Evolutionary conservation across 2,797 vertebrate genomes (phyloP), one percentile per base, ranked within the genome.

Genomic region (Mus minutoides): DNA sequence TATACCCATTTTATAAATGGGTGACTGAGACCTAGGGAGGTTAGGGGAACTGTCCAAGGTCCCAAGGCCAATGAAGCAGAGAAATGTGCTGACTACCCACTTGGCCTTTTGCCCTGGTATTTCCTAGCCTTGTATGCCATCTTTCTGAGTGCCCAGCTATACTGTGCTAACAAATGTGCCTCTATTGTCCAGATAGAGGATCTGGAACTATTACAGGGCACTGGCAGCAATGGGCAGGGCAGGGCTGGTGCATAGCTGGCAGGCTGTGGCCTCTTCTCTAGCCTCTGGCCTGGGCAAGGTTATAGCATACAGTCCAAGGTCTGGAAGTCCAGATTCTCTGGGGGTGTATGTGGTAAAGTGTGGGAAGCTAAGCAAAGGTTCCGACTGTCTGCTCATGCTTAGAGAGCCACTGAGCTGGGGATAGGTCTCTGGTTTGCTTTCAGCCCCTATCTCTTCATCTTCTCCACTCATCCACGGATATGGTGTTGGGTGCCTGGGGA

Each of bases 101-200:
- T 40, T 5, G 17, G 40, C 24, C 46, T n/a, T 79, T 5, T 69
- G 52, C 12, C 26, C 4, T 31, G 75, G n/a, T n/a, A 16, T 54
- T 73, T 94, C 43, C 43, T 16, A n/a, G 43, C 26, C 67, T 31
- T 46, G 73, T 40, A n/a, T 13, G 26, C 2, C 6, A 40, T 37
- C 67, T n/a, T 29, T 43, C 34, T n/a, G 62, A 46, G n/a, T 9
- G 21, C 60, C 58, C 26, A 0, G 19, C 34, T 12, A 26, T 37
- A 34, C 0, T 46, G 24, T 7, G 4, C 2, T 13, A 26, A 49
- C 2, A 19, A 13, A 1, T 24, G 16, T 49, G 8, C 26, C 46
- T 71, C 29, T 1, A 0, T n/a, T 40, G 73, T 43, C 34, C 16
- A 6, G 0, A 37, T 4, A 0, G 11, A 76, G 46, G 13, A 21